Percentiles rank a stretch among this genome's conserved stretches.
phyloP scores from a whole-genome alignment of 2,888 invertebrate genomes.

The Agrochola lota region DNA sequence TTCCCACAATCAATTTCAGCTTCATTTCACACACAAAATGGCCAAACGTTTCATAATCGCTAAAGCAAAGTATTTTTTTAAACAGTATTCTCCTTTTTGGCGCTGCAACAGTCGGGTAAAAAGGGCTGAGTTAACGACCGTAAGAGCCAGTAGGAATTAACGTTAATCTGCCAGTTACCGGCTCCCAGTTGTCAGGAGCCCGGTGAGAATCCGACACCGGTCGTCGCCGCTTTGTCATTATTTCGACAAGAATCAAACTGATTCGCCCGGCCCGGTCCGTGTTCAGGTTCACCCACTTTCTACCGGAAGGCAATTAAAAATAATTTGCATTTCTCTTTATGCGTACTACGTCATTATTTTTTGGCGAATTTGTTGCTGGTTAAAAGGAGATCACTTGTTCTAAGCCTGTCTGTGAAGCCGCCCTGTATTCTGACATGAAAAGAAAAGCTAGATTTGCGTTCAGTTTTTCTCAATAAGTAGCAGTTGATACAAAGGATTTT shows the following conservation, averaged over 20 bases:
- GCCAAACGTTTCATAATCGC: neutral
- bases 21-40: neutral
- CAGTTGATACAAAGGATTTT: neutral
- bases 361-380: constrained; percentile 71
- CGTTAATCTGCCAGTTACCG: constrained; percentile 57
- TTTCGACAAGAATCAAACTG: constrained; percentile 82
- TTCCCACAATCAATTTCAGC: neutral
- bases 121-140: constrained; percentile 16
- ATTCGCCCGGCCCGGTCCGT: constrained; percentile 80
- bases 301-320: constrained; percentile 89
- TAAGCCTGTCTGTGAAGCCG: neutral
- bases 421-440: neutral
- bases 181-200: constrained; percentile 61
- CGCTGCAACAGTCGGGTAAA: neutral
- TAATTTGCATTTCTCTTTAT: constrained; percentile 88
- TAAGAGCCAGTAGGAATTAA: constrained; percentile 43
- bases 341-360: constrained; percentile 76
- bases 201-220: constrained; percentile 70
- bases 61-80: neutral
- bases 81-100: neutral
- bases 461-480: neutral
- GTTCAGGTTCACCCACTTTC: constrained; percentile 88
- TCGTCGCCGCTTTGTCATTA: constrained; percentile 79
- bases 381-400: constrained; percentile 67
- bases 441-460: no score